These are phyloP conservation scores for Darevskia nairensis DNA, from an alignment of 2,797 vertebrate species.

Conservation along the genomic window DNA sequence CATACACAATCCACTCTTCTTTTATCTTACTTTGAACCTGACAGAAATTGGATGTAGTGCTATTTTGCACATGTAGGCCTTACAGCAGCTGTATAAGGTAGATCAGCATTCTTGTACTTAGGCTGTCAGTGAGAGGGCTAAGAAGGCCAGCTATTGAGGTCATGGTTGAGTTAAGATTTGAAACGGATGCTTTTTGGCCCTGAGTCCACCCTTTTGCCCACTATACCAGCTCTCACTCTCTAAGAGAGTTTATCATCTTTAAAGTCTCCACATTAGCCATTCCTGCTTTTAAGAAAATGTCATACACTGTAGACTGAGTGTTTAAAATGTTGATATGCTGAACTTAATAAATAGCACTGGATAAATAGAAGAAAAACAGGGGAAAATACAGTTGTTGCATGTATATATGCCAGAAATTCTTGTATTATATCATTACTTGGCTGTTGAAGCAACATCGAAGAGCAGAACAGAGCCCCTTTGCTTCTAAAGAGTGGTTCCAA, in stretches of 20 bases:
- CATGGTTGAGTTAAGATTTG: neutral
- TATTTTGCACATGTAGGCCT: neutral
- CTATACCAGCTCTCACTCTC: neutral
- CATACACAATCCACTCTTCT: no score
- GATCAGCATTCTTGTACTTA: neutral
- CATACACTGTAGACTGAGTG: neutral
- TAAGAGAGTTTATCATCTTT: neutral
- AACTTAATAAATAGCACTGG: neutral
- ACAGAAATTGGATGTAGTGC: neutral
- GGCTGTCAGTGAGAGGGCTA: no score
- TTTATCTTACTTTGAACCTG: neutral
- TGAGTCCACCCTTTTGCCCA: neutral
- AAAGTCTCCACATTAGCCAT: neutral
- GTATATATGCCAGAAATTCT: neutral
- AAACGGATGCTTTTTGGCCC: neutral
- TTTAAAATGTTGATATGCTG: neutral
- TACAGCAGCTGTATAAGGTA: neutral
- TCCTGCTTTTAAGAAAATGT: neutral
- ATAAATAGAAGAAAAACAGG: neutral
- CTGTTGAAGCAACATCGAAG: neutral
- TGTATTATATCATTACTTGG: neutral
- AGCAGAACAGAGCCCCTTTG: neutral
- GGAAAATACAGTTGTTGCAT: neutral
- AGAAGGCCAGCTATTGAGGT: neutral
- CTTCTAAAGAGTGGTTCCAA: constrained; percentile 17